These are phyloP conservation scores for Coreius guichenoti DNA, from an alignment of 2,797 vertebrate species.

Conservation along the genomic window DNA sequence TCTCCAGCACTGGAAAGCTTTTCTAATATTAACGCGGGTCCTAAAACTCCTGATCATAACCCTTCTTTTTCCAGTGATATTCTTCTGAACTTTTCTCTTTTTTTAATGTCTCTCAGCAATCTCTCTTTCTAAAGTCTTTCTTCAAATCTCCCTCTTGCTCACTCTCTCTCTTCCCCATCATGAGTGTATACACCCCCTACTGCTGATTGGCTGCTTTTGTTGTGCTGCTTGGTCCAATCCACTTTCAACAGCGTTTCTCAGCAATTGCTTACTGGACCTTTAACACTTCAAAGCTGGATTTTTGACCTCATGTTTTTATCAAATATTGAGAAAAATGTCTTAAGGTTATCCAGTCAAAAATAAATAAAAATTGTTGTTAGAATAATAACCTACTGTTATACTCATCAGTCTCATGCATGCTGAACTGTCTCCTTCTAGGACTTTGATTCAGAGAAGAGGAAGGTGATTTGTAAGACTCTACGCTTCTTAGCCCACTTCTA, in stretches of 20 bases:
- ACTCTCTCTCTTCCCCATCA: too few species aligned
- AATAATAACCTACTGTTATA: neutral
- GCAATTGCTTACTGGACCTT: neutral
- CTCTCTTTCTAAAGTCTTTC: too few species aligned
- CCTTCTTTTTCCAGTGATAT: too few species aligned
- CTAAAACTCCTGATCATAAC: too few species aligned
- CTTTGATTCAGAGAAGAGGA: conserved; percentile 91
- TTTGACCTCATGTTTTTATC: neutral
- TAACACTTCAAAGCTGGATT: neutral
- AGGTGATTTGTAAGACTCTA: conserved; percentile 90
- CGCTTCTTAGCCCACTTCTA: conserved; percentile 93
- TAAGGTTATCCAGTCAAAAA: neutral
- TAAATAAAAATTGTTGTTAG: neutral
- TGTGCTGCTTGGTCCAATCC: neutral
- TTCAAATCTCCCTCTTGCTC: too few species aligned
- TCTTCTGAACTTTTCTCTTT: too few species aligned
- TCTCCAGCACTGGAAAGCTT: too few species aligned
- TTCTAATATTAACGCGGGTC: too few species aligned
- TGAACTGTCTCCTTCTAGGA: conserved; percentile 79
- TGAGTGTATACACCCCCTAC: neutral
- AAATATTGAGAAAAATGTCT: neutral
- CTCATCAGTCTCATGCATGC: neutral
- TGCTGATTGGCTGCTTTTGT: neutral
- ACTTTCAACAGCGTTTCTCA: neutral
- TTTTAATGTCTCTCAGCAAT: too few species aligned